These are phyloP conservation scores for Latrodectus hesperus DNA, from an alignment of 2,888 invertebrate species.

Conservation along the genomic window DNA sequence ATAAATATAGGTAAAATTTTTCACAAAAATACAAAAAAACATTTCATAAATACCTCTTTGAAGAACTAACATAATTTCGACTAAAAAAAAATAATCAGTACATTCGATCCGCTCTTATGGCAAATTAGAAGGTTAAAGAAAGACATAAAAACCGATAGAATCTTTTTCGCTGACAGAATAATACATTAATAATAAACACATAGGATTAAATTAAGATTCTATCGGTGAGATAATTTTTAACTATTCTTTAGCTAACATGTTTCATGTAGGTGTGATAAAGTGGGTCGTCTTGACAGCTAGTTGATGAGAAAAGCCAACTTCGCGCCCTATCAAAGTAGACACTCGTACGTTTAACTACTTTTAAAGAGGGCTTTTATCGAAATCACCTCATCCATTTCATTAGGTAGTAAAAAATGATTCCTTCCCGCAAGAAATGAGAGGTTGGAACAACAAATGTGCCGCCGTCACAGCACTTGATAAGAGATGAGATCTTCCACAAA, in stretches of 20 bases:
- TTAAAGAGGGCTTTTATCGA: conserved; percentile 23
- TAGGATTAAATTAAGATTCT: conserved; percentile 51
- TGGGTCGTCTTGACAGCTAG: conserved; percentile 29
- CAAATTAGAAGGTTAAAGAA: neutral
- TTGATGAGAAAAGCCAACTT: conserved; percentile 14
- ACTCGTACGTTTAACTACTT: conserved; percentile 26
- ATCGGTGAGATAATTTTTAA: conserved; percentile 19
- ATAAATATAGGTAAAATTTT: too few relatives aligned
- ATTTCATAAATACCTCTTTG: too few relatives aligned
- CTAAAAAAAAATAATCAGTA: too few relatives aligned
- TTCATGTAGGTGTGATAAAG: conserved; percentile 34
- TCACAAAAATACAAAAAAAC: too few relatives aligned
- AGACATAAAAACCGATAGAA: conserved; percentile 36
- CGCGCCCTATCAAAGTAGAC: conserved; percentile 25
- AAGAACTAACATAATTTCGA: too few relatives aligned
- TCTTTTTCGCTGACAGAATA: conserved; percentile 21
- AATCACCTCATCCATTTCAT: conserved; percentile 40
- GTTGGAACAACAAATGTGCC: conserved; percentile 3
- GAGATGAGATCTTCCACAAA: conserved; percentile 23
- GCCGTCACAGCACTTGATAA: neutral
- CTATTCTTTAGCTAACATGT: conserved; percentile 19
- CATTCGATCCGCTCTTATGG: too few relatives aligned
- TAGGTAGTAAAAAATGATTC: conserved; percentile 10
- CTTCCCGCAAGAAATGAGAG: conserved; percentile 16
- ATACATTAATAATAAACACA: conserved; percentile 34